phyloP scores from a whole-genome alignment of 2,113 vertebrate species.

The Phoenicopterus ruber region DNA sequence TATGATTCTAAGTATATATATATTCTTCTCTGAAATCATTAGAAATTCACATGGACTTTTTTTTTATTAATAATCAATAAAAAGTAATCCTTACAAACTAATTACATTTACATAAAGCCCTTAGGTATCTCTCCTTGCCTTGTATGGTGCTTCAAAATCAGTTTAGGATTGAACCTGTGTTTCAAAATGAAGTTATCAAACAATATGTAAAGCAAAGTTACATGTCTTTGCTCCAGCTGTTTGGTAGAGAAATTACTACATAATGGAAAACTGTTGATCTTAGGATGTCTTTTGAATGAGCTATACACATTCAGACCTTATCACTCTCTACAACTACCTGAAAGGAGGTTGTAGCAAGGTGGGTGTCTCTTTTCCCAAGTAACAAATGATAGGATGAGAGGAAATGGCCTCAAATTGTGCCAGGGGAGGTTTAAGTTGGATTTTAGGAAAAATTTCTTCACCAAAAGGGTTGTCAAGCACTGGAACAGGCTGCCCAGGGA shows the following conservation, averaged over 20 bases:
- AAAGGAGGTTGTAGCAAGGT: too few species aligned
- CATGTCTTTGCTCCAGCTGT: neutral
- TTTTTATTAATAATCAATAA: slow-evolving; percentile 26
- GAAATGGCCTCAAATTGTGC: too few species aligned
- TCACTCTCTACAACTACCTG: too few species aligned
- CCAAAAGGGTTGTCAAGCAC: too few species aligned
- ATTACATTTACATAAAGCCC: neutral
- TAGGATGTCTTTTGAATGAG: neutral
- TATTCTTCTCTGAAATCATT: neutral
- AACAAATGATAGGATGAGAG: too few species aligned
- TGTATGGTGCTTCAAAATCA: neutral
- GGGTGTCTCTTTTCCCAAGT: too few species aligned
- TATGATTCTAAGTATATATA: too few species aligned
- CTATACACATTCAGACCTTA: neutral
- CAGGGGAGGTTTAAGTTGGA: too few species aligned
- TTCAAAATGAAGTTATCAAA: neutral
- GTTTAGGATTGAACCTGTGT: neutral
- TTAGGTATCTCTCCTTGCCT: neutral
- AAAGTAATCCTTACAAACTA: neutral
- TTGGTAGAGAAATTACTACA: neutral
- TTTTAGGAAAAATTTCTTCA: too few species aligned
- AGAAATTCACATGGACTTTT: neutral
- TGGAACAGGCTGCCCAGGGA: too few species aligned
- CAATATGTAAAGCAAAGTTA: neutral
- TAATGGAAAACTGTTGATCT: neutral